These are phyloP conservation scores for Creontiades dilutus DNA, from an alignment of 2,888 invertebrate species.

Conservation along the genomic window DNA sequence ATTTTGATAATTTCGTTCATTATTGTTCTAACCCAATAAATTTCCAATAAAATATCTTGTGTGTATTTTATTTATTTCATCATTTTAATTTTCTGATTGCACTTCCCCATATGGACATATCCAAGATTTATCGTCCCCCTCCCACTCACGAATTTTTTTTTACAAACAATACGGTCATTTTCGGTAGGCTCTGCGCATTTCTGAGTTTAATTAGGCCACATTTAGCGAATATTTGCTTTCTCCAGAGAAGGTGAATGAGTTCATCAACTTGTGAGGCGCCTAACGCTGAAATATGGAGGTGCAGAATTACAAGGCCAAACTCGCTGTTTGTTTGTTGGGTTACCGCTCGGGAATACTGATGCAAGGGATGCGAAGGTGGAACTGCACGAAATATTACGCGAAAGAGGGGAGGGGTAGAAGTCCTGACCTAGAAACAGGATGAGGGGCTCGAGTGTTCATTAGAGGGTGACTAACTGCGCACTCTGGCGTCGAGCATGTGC, in stretches of 20 bases:
- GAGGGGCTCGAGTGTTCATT: slow-evolving; percentile 67
- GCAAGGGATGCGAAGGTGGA: slow-evolving; percentile 14
- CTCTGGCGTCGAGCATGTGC: slow-evolving; percentile 62
- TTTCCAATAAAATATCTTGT: too few species aligned
- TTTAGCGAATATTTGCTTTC: too few species aligned
- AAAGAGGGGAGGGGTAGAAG: background rate
- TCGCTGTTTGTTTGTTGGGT: background rate
- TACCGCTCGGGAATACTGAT: slow-evolving; percentile 31
- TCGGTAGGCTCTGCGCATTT: background rate
- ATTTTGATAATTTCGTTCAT: too few species aligned
- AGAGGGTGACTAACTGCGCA: slow-evolving; percentile 66
- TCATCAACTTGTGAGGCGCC: background rate
- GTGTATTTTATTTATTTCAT: too few species aligned
- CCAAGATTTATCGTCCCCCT: too few species aligned
- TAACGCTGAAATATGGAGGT: background rate
- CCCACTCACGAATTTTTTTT: too few species aligned
- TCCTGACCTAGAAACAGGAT: slow-evolving; percentile 65
- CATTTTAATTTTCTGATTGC: too few species aligned
- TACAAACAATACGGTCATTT: too few species aligned
- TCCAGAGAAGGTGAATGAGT: background rate
- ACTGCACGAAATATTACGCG: slow-evolving; percentile 46
- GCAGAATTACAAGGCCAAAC: background rate
- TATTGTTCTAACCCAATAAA: too few species aligned
- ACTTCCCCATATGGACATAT: too few species aligned
- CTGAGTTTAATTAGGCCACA: too few species aligned